These are phyloP conservation scores for Erpornis zantholeuca DNA, from an alignment of 2,113 vertebrate genomes.

Conservation along the genomic window DNA sequence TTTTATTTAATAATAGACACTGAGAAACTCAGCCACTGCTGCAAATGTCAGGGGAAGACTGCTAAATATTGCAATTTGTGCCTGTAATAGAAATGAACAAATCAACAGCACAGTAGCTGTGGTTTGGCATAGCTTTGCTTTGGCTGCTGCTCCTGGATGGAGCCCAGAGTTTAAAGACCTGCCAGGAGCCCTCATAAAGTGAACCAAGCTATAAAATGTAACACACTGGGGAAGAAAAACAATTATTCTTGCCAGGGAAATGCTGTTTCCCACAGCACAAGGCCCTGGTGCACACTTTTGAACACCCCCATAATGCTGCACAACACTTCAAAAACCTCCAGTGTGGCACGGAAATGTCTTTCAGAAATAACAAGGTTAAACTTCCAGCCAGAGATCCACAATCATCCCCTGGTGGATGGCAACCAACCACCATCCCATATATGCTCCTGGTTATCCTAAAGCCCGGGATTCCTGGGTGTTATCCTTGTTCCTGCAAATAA, in stretches of 20 bases:
- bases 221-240: not conserved
- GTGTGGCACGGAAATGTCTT: not conserved
- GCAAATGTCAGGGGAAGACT: not conserved
- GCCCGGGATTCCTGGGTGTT: not conserved
- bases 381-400: not conserved
- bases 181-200: not conserved
- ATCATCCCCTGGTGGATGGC: not conserved
- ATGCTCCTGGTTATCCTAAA: not conserved
- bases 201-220: not conserved
- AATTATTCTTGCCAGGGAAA: not conserved
- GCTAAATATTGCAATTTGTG: not conserved
- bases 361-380: not conserved
- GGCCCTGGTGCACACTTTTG: not conserved
- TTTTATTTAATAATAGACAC: not conserved
- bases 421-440: accelerated
- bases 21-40: not conserved
- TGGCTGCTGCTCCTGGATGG: not conserved
- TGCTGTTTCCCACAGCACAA: not conserved
- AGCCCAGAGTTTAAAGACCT: not conserved
- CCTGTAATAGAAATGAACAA: conserved; percentile 12
- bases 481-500: not conserved
- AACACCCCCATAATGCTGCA: not conserved
- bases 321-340: not conserved
- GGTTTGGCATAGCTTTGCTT: conserved; percentile 19
- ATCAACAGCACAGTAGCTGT: not conserved